A percentile compares a stretch with the other conserved stretches of the same genome.
phyloP scores from a whole-genome alignment of 2,113 vertebrate species.

The Aegypius monachus region DNA sequence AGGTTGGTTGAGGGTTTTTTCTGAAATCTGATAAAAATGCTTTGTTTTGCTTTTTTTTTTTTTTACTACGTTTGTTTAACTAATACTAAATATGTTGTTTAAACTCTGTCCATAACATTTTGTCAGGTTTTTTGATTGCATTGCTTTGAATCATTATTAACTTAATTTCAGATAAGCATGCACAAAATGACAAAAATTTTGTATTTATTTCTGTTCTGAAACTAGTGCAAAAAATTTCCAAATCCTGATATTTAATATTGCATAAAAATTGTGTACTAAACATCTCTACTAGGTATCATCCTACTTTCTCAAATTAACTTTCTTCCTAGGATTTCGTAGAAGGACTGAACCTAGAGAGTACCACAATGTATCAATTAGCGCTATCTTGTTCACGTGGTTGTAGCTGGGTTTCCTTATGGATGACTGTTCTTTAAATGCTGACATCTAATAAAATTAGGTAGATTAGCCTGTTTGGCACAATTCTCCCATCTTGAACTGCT shows the following conservation, averaged over 20 bases:
- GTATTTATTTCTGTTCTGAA: neutral
- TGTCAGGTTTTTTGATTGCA: neutral
- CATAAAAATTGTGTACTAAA: neutral
- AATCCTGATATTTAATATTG: neutral
- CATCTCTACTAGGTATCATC: accelerated
- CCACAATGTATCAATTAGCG: neutral
- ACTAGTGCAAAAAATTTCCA: neutral
- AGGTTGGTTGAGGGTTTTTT: neutral
- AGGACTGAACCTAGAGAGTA: neutral
- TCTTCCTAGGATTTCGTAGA: neutral
- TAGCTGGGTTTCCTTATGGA: neutral
- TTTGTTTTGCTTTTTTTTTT: too few relatives aligned
- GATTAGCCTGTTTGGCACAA: neutral
- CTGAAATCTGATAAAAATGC: neutral
- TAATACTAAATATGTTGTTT: neutral
- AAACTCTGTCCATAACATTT: neutral
- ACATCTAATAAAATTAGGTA: neutral
- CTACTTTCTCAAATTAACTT: neutral
- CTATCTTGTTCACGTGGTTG: neutral
- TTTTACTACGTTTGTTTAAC: neutral
- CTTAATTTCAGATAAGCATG: neutral
- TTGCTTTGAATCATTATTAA: neutral
- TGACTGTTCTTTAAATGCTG: neutral
- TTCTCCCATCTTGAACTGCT: neutral
- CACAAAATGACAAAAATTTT: neutral